phyloP scores from a whole-genome alignment of 2,888 invertebrate species.

The Tetrapedia diversipes region DNA sequence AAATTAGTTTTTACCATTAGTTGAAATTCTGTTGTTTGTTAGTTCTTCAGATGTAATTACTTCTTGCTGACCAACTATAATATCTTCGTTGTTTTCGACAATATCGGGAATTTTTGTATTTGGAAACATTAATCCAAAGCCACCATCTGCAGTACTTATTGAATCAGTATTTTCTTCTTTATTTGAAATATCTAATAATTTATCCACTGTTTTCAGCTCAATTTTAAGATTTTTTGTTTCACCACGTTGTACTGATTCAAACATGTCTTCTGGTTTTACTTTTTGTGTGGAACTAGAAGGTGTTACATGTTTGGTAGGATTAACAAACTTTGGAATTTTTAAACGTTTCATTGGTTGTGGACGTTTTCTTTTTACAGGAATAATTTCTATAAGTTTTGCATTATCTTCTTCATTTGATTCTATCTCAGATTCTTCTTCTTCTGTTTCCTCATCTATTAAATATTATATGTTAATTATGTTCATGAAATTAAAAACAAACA shows the following conservation, averaged over 20 bases:
- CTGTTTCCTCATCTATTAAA: slow-evolving; percentile 38
- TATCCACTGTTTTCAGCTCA: slow-evolving; percentile 83
- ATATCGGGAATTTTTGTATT: slow-evolving; percentile 68
- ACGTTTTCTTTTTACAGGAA: slow-evolving; percentile 83
- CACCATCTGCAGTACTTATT: slow-evolving; percentile 67
- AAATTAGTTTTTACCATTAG: slow-evolving; percentile 83
- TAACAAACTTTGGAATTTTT: slow-evolving; percentile 85
- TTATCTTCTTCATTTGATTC: slow-evolving; percentile 85
- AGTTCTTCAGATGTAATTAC: slow-evolving; percentile 87
- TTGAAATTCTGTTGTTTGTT: slow-evolving; percentile 87
- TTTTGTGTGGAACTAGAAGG: slow-evolving; percentile 70
- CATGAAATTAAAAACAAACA: background rate
- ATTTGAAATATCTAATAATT: slow-evolving; percentile 62
- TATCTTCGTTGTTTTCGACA: slow-evolving; percentile 54
- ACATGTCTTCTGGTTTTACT: slow-evolving; percentile 84
- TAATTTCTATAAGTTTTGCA: slow-evolving; percentile 79
- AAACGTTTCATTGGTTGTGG: slow-evolving; percentile 82
- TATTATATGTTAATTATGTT: slow-evolving; percentile 9
- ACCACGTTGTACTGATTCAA: slow-evolving; percentile 83
- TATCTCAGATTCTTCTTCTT: slow-evolving; percentile 86
- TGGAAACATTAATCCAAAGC: slow-evolving; percentile 80
- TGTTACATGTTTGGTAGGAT: slow-evolving; percentile 81
- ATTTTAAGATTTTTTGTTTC: slow-evolving; percentile 83
- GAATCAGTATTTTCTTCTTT: slow-evolving; percentile 35
- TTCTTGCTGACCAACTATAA: slow-evolving; percentile 70